Evolutionary conservation across 2,113 vertebrate genomes (phyloP), one percentile per base, ranked within the genome.

Genomic region (Lipophrys pholis): DNA sequence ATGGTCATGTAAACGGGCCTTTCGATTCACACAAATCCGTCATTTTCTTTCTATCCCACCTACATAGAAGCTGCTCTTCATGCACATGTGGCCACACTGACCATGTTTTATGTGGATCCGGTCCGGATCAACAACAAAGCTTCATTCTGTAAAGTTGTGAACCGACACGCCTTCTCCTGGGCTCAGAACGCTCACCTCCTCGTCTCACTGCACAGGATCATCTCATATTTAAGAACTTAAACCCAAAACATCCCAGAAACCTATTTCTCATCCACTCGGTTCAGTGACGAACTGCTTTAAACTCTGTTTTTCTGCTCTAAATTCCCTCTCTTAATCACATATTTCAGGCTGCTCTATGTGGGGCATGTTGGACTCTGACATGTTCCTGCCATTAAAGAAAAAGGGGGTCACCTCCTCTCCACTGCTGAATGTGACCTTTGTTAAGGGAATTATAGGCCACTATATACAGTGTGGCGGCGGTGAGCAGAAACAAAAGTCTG

Each of bases 401-500:
- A 91, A 93, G 62, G 82, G 88, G 91, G 90, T 90, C 89, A 90
- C 60, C 81, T 83, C 63, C 68, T 77, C 66, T 69, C 48, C 36
- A 50, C 58, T 2, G 51, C 72, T 90, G 80, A 92, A 90, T 92
- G 85, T 92, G 83, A 92, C 84, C 91, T 91, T 92, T 92, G 85
- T 93, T 92, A 80, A 21, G 73, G 77, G 86, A 87, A 87, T 91
- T 87, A 89, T 77, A 71, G 82, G 70, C 78, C 63, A 83, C 49
- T 79, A 62, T 80, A 65, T 87, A 75, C 77, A 78, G 72, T 75
- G 73, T 74, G 21, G 21, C 21, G 80, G 84, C 61, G 80, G 86
- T 87, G 87, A 90, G 75, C 89, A 80, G 66, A 83, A 78, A 92
- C 91, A 93, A 90, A 89, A 84, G 88, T 90, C 84, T 91, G 82